A percentile compares a stretch with the other conserved stretches of the same genome.
These are phyloP conservation scores for Calosoma granatense DNA, from an alignment of 1,140 invertebrate species.

Conservation along the genomic window DNA sequence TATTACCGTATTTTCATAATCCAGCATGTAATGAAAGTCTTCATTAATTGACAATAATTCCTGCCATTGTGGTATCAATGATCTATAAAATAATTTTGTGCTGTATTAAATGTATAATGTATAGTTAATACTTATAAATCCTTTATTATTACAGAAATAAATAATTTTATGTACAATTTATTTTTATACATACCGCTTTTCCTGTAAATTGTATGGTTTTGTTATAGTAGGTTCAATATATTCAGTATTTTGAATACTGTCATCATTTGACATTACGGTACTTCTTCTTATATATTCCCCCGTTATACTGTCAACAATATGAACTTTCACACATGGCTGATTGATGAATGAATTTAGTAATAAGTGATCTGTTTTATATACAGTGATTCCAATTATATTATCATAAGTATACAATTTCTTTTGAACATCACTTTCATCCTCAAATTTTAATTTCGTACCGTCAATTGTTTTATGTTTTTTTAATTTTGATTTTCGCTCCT, in stretches of 20 bases:
- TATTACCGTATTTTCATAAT: constrained; percentile 12
- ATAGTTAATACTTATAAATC: background rate
- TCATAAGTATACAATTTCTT: constrained; percentile 5
- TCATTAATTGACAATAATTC: constrained; percentile 19
- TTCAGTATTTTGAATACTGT: background rate
- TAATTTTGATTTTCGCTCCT: too few species aligned
- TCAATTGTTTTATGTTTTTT: too few species aligned
- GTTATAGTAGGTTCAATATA: constrained; percentile 12
- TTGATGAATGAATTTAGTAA: background rate
- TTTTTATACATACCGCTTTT: constrained; percentile 15
- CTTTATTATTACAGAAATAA: background rate
- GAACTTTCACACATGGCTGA: constrained; percentile 13
- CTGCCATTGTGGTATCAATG: constrained; percentile 19
- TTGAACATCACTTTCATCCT: constrained; percentile 11
- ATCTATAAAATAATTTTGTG: constrained; percentile 13
- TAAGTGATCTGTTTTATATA: constrained; percentile 3
- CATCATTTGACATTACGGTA: background rate
- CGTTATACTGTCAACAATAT: constrained; percentile 16
- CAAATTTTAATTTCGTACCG: too few species aligned
- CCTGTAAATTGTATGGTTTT: constrained; percentile 17
- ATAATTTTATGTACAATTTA: constrained; percentile 1
- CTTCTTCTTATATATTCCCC: constrained; percentile 10
- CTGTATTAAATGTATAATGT: background rate
- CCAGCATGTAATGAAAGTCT: constrained; percentile 13
- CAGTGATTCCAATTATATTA: background rate